phyloP scores from a whole-genome alignment of 2,797 vertebrate genomes.

The Oceanodroma leucorhoa region DNA sequence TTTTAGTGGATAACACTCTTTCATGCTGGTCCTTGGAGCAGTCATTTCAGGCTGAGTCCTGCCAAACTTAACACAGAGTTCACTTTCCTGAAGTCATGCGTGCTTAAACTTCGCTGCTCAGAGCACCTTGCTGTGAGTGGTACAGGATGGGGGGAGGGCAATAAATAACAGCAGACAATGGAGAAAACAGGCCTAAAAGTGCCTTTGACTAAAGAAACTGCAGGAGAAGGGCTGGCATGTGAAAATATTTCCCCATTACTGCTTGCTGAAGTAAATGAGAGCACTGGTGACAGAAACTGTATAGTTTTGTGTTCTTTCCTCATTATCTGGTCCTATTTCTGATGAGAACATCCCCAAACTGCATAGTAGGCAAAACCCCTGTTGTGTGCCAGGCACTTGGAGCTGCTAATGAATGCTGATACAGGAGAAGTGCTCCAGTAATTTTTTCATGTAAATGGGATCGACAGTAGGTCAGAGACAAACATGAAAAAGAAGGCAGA shows the following conservation, averaged over 20 bases:
- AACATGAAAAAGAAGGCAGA: conserved; percentile 52
- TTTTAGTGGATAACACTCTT: background rate
- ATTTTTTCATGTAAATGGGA: conserved; percentile 53
- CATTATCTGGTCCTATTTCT: conserved; percentile 43
- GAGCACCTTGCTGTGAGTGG: background rate
- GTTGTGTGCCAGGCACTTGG: conserved; percentile 35
- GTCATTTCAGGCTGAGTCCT: background rate
- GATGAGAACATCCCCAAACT: background rate
- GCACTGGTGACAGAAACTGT: background rate
- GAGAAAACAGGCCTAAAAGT: background rate
- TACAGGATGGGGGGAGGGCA: background rate
- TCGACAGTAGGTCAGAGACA: conserved; percentile 42
- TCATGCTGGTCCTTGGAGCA: background rate
- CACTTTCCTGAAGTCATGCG: background rate
- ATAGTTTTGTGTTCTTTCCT: conserved; percentile 27
- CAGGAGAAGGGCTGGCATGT: background rate
- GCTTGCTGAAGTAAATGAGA: conserved; percentile 25
- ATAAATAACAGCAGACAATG: background rate
- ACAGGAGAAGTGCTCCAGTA: conserved; percentile 21
- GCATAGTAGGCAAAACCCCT: conserved; percentile 56
- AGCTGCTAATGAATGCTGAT: conserved; percentile 59
- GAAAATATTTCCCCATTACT: conserved; percentile 12
- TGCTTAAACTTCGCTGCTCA: background rate
- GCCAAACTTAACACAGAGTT: background rate
- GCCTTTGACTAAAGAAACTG: background rate